phyloP scores from a whole-genome alignment of 2,797 vertebrate species.

The Buceros bicornis region DNA sequence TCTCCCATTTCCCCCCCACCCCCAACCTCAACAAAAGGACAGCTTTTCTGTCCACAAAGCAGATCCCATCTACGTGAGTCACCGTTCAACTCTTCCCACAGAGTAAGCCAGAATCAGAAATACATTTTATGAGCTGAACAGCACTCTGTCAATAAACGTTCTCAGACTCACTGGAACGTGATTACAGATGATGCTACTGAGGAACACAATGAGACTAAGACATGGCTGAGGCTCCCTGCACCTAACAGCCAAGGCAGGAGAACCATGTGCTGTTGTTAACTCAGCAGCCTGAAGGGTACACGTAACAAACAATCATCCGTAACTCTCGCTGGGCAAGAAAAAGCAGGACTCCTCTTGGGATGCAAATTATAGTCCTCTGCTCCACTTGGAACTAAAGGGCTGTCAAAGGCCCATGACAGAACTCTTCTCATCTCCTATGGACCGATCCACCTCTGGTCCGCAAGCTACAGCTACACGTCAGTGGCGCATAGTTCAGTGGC shows the following conservation, averaged over 20 bases:
- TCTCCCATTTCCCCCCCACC: background rate
- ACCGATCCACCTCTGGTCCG: background rate
- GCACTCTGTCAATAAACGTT: background rate
- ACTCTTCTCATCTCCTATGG: background rate
- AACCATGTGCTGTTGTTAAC: background rate
- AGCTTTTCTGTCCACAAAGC: background rate
- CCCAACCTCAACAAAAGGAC: background rate
- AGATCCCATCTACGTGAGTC: background rate
- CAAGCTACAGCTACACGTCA: background rate
- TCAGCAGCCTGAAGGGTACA: background rate
- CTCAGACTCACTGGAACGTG: background rate
- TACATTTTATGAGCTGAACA: background rate
- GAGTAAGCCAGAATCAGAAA: background rate
- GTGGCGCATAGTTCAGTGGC: background rate
- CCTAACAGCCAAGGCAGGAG: background rate
- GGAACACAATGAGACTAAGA: background rate
- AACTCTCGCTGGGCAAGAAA: background rate
- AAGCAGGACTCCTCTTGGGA: background rate
- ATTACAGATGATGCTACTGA: rapidly evolving
- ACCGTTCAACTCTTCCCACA: background rate
- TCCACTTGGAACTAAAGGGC: background rate
- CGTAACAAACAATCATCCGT: background rate
- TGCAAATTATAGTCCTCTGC: background rate
- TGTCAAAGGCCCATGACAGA: background rate
- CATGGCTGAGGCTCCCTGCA: background rate